Evolutionary conservation across 2,888 invertebrate species (phyloP).

Genomic region (Napeogenes sylphis): DNA sequence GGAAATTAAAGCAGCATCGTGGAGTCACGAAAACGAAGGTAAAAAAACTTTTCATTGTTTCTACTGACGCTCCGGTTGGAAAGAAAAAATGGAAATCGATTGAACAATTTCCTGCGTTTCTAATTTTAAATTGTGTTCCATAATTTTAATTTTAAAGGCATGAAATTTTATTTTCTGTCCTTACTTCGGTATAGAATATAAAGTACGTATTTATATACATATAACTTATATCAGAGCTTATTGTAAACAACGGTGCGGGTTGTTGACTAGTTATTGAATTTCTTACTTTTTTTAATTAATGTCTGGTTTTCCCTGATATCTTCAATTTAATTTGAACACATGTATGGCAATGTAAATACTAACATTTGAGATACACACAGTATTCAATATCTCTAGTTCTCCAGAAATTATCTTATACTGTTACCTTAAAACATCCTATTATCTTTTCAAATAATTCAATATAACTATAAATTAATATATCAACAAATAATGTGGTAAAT

Average conservation of each 20-base stretch:
- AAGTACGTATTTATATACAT: background rate
- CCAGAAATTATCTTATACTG: too few relatives aligned
- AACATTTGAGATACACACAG: too few relatives aligned
- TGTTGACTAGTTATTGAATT: background rate
- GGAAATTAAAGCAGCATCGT: constrained; percentile 78
- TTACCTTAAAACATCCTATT: too few relatives aligned
- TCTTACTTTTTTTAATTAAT: background rate
- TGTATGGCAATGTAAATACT: too few relatives aligned
- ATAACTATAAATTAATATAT: too few relatives aligned
- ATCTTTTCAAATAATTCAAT: too few relatives aligned
- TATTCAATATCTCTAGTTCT: too few relatives aligned
- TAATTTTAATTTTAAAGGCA: background rate
- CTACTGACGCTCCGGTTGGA: constrained; percentile 50
- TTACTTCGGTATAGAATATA: background rate
- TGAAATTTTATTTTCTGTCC: background rate
- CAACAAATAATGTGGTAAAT: too few relatives aligned
- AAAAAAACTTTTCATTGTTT: constrained; percentile 69
- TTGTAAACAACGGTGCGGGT: constrained; percentile 1
- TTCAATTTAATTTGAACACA: too few relatives aligned
- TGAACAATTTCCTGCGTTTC: constrained; percentile 23
- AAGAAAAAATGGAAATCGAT: constrained; percentile 53
- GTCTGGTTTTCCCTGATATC: background rate
- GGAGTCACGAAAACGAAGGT: constrained; percentile 80
- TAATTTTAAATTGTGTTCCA: background rate
- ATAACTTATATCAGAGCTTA: background rate